Evolutionary conservation across 2,888 invertebrate genomes (phyloP), one percentile per base, ranked within the genome.

Genomic region (Ornithoptera priamus): DNA sequence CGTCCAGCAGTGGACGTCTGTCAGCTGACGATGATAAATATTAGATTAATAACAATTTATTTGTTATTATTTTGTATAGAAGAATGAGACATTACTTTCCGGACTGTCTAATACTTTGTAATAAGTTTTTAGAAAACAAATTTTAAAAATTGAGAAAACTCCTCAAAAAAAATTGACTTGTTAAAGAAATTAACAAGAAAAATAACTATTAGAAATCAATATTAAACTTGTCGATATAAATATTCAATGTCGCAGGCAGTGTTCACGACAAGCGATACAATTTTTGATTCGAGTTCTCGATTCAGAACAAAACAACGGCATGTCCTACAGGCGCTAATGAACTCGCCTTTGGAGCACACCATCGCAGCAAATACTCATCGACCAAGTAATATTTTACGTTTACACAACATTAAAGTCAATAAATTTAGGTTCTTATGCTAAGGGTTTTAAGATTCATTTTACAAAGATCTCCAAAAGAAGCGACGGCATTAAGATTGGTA

Each of bases 251-350:
- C 15, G 6, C 1, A 17, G 50, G 2, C 50, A 6, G 57, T 12
- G 20, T 59, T 30, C 59, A 24, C 46, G 46, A 46, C 58, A 59
- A 65, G n/a, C 39, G 22, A 10, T 59, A 30, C 18, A 60, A 60
- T 50, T 50, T 60, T 66, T 65, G 42, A 22, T 57, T 39, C 65
- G 58, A 22, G 39, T 56, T 42, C 17, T 36, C 65, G 58, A 65
- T n/a, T 65, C 22, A 10, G 46, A 65, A 65, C 59, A 65, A 66
- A 66, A 60, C 46, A 59, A 66, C 24, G 24, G 15, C 46, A n/a
- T 24, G 46, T 65, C 65, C 65, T 42, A 65, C 66, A 59, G 42
- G 66, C 61, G 36, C 61, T 67, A 67, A 67, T 61, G 67, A 67
- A 67, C 60, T 61, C 60, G 50, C 61, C 61, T 61, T 67, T 61